Percentiles rank a stretch among this genome's conserved stretches.
Evolutionary conservation across 2,888 invertebrate species (phyloP).

Genomic region (Microctonus brassicae): DNA sequence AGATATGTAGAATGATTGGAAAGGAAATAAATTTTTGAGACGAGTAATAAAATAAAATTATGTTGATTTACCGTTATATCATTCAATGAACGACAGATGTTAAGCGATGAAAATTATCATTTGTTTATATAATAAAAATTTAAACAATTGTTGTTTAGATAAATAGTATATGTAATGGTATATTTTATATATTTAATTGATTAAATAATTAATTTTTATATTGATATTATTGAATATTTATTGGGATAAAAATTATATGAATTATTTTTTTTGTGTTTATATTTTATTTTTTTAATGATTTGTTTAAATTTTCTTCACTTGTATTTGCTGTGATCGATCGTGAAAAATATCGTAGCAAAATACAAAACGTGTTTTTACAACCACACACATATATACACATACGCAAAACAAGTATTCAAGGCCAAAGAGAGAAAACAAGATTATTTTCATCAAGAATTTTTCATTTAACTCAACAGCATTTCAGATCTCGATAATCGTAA

Average conservation of each 20-base stretch:
- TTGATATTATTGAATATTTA: too few relatives aligned
- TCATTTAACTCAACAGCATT: background rate
- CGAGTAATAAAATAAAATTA: background rate
- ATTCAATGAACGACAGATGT: background rate
- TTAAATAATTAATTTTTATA: too few relatives aligned
- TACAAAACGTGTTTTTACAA: background rate
- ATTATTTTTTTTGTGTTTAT: too few relatives aligned
- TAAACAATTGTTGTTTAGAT: background rate
- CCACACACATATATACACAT: background rate
- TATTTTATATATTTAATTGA: too few relatives aligned
- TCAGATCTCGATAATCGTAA: slow-evolving; percentile 14
- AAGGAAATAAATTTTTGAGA: background rate
- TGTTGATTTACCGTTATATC: background rate
- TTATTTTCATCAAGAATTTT: slow-evolving; percentile 1
- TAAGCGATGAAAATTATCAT: background rate
- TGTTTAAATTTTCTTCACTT: background rate
- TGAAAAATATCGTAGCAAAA: slow-evolving; percentile 13
- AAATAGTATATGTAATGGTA: too few relatives aligned
- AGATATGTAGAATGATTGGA: background rate
- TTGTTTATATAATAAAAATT: background rate
- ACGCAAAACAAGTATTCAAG: slow-evolving; percentile 31
- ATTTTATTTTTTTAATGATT: background rate
- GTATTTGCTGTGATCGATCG: background rate
- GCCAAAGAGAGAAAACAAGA: slow-evolving; percentile 16
- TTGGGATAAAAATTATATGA: too few relatives aligned